A percentile compares a stretch with the other conserved stretches of the same genome.
These are phyloP conservation scores for Oreochromis tanganicae DNA, from an alignment of 2,113 vertebrate genomes.

Conservation along the genomic window DNA sequence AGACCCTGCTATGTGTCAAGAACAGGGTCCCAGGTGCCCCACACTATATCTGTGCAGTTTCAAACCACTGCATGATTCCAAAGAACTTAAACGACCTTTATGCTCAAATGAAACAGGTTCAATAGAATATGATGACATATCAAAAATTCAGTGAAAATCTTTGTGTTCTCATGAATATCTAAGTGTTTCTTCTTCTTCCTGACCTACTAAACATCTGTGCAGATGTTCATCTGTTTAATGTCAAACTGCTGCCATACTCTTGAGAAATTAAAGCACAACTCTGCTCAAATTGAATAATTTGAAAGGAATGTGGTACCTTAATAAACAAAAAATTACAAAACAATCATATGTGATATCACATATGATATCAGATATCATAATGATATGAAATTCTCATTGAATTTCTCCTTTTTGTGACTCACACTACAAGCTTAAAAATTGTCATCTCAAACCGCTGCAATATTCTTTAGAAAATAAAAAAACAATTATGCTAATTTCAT, in stretches of 20 bases:
- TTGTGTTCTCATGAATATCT: background rate
- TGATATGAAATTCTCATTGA: background rate
- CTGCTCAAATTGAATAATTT: background rate
- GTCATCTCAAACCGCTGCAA: background rate
- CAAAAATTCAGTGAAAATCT: background rate
- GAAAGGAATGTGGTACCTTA: background rate
- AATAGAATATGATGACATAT: background rate
- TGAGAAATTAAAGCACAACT: background rate
- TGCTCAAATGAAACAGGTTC: background rate
- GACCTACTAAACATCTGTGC: background rate
- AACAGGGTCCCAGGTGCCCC: background rate
- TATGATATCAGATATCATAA: background rate
- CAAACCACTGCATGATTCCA: rapidly evolving
- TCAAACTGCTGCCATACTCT: background rate
- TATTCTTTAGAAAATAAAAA: background rate
- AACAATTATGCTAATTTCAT: background rate
- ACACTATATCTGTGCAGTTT: background rate
- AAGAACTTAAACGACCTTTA: background rate
- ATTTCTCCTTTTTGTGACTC: background rate
- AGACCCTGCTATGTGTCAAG: background rate
- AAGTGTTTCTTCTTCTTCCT: background rate
- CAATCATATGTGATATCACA: background rate
- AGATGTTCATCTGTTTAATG: background rate
- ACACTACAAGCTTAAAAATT: background rate
- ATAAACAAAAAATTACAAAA: background rate